Evolutionary conservation across 2,113 vertebrate species (phyloP).

Genomic region (Romanogobio albipinnatus): DNA sequence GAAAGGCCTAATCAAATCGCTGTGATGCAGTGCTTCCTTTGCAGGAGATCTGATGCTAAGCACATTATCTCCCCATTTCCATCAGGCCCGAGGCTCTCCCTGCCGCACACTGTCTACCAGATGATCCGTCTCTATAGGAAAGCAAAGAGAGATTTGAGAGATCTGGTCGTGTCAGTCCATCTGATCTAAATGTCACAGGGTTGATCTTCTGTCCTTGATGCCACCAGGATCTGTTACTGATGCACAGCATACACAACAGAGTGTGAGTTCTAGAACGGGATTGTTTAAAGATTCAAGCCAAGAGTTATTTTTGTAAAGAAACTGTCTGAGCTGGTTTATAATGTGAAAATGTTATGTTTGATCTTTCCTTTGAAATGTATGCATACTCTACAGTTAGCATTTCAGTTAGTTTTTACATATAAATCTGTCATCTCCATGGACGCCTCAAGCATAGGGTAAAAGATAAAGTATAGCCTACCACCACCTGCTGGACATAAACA

Average conservation of each 20-base stretch:
- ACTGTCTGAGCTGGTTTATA: neutral
- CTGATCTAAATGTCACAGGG: constrained; percentile 48
- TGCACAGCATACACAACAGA: neutral
- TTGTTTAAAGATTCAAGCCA: neutral
- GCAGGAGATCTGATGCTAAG: constrained; percentile 61
- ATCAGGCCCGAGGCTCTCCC: constrained; percentile 53
- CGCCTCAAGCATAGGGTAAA: neutral
- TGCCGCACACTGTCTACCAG: constrained; percentile 42
- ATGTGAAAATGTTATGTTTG: neutral
- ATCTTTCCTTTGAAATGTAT: neutral
- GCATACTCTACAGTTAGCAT: neutral
- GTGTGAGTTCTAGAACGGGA: neutral
- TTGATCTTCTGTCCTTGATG: constrained; percentile 3
- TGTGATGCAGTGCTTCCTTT: constrained; percentile 60
- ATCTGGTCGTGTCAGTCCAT: constrained; percentile 2
- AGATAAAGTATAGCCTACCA: constrained; percentile 2
- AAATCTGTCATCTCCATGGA: neutral
- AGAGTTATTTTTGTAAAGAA: neutral
- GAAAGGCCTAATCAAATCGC: constrained; percentile 62
- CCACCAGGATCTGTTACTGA: constrained; percentile 7
- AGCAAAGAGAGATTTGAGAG: constrained; percentile 31
- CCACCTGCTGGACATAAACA: constrained; percentile 37
- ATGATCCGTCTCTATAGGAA: constrained; percentile 47
- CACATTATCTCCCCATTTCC: constrained; percentile 63
- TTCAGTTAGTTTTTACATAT: neutral